A percentile compares a stretch with the other conserved stretches of the same genome.
phyloP scores from a whole-genome alignment of 2,888 invertebrate genomes.

The Melangyna quadrimaculata region DNA sequence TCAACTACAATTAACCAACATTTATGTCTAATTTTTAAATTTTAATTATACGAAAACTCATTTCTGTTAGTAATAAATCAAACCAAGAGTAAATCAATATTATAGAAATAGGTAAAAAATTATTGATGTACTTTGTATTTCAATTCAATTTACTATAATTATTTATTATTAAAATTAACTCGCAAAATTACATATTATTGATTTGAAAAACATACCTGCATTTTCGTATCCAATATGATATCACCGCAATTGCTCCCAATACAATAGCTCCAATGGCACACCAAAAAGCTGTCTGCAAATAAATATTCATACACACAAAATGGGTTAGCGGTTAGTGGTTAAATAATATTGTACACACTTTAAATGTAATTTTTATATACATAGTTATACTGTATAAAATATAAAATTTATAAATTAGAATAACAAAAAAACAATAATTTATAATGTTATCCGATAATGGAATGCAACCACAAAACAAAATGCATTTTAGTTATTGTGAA shows the following conservation, averaged over 20 bases:
- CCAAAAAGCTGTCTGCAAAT: slow-evolving; percentile 80
- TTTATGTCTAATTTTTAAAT: background rate
- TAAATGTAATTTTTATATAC: background rate
- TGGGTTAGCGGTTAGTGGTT: slow-evolving; percentile 50
- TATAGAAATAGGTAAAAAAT: background rate
- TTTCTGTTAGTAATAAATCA: background rate
- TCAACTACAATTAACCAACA: too few relatives aligned
- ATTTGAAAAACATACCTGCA: slow-evolving; percentile 81
- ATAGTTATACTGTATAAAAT: background rate
- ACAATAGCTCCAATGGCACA: slow-evolving; percentile 80
- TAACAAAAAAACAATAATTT: background rate
- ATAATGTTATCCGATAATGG: background rate
- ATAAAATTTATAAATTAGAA: background rate
- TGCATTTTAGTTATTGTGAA: background rate
- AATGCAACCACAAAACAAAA: background rate
- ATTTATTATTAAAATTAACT: background rate
- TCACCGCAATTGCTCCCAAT: slow-evolving; percentile 80
- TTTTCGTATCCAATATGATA: slow-evolving; percentile 81
- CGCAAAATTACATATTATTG: background rate
- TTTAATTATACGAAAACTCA: background rate
- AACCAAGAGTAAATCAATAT: background rate
- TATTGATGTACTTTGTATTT: background rate
- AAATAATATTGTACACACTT: background rate
- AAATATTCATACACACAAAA: background rate
- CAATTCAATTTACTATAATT: background rate